Evolutionary conservation across 1,140 invertebrate species (phyloP).

Genomic region (Thereuonema tuberculata): DNA sequence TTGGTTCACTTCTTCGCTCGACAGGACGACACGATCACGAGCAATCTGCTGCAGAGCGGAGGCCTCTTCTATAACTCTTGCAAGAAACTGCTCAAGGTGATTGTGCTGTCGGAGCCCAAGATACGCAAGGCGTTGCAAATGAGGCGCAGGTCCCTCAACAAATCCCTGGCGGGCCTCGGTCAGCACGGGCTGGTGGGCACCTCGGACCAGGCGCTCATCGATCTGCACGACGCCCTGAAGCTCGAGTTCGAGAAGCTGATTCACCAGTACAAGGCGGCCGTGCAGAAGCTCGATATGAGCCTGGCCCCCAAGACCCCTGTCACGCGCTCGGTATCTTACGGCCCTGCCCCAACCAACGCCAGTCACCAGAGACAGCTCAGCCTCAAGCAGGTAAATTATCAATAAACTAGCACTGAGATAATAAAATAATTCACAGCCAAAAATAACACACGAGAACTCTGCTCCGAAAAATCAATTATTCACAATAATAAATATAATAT

Average conservation of each 20-base stretch:
- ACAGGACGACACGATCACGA: constrained; percentile 33
- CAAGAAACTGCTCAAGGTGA: constrained; percentile 43
- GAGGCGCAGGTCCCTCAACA: constrained; percentile 54
- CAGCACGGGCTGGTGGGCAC: constrained; percentile 67
- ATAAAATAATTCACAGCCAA: no score
- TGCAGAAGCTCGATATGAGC: constrained; percentile 70
- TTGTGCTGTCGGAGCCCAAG: constrained; percentile 41
- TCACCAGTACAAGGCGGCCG: constrained; percentile 69
- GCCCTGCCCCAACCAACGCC: constrained; percentile 63
- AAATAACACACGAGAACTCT: no score
- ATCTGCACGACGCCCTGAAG: constrained; percentile 39
- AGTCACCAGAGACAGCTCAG: constrained; percentile 78
- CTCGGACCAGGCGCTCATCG: constrained; percentile 41
- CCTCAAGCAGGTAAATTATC: constrained; percentile 57
- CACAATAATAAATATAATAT: no score
- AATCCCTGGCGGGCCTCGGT: constrained; percentile 65
- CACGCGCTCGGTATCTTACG: neutral
- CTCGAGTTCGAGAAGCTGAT: constrained; percentile 67
- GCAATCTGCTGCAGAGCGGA: neutral
- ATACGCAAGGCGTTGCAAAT: constrained; percentile 43
- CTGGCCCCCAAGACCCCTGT: constrained; percentile 23
- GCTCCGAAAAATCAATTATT: no score
- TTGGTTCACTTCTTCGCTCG: constrained; percentile 62
- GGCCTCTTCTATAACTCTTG: constrained; percentile 32
- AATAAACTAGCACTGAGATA: no score